Percentiles rank a stretch among this genome's conserved stretches.
Evolutionary conservation across 92 coral and sea anemone genomes (phyloP).

Genomic region (Muricea muricata): DNA sequence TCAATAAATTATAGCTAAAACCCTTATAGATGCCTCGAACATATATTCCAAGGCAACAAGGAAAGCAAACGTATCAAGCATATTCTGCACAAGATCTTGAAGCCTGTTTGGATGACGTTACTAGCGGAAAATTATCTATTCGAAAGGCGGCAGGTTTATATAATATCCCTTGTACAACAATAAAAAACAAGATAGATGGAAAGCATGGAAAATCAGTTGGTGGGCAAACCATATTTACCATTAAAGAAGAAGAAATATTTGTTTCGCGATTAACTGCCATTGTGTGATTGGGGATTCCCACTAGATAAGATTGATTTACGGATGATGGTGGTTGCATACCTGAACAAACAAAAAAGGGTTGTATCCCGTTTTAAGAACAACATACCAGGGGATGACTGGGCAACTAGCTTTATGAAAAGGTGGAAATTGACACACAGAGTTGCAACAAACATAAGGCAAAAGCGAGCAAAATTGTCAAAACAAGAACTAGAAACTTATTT

Average conservation of each 20-base stretch:
- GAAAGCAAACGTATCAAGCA: background rate
- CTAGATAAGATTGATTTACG: slow-evolving; percentile 3
- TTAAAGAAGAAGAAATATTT: background rate
- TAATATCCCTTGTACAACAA: no score
- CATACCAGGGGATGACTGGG: slow-evolving; percentile 8
- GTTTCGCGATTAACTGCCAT: background rate
- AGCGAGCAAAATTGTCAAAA: background rate
- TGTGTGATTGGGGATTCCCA: slow-evolving; percentile 21
- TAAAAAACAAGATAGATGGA: background rate
- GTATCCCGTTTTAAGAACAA: background rate
- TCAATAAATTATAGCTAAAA: background rate
- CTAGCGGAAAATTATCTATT: background rate
- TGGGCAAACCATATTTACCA: slow-evolving; percentile 8
- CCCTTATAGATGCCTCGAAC: slow-evolving; percentile 6
- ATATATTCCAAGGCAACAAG: slow-evolving; percentile 5
- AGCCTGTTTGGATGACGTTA: background rate
- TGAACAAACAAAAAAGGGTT: background rate
- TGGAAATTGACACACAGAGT: slow-evolving; percentile 17
- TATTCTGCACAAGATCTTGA: slow-evolving; percentile 7
- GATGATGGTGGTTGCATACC: background rate
- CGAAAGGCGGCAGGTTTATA: slow-evolving; percentile 4
- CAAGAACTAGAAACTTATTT: slow-evolving; percentile 4
- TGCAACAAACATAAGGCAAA: background rate
- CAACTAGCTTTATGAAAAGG: slow-evolving; percentile 13
- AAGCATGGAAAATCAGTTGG: slow-evolving; percentile 10